These are phyloP conservation scores for Drosophila falleni DNA, from an alignment of 2,888 invertebrate species.

Conservation along the genomic window DNA sequence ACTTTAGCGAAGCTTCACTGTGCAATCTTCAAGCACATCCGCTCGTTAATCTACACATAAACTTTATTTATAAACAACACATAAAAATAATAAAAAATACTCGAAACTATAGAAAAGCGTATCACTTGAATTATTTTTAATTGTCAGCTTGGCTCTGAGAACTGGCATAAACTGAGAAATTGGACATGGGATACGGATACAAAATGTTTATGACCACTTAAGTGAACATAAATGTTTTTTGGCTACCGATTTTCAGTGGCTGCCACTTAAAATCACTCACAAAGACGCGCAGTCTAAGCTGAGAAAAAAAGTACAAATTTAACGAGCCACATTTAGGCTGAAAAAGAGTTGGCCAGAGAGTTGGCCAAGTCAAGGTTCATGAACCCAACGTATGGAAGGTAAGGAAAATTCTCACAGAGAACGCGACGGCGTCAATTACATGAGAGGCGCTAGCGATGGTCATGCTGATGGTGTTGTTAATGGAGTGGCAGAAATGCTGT, in stretches of 20 bases:
- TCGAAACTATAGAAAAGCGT: constrained; percentile 28
- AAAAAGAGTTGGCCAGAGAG: constrained; percentile 26
- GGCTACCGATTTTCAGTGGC: constrained; percentile 65
- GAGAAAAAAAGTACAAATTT: constrained; percentile 48
- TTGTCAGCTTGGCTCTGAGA: constrained; percentile 21
- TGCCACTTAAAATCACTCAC: constrained; percentile 62
- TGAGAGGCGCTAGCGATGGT: constrained; percentile 50
- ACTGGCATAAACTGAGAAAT: constrained; percentile 20
- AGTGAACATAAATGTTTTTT: constrained; percentile 57
- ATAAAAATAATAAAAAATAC: constrained; percentile 1
- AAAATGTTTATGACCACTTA: constrained; percentile 63
- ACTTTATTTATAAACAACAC: constrained; percentile 2
- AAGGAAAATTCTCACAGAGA: constrained; percentile 45
- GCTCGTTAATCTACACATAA: constrained; percentile 27
- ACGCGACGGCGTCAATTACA: constrained; percentile 73
- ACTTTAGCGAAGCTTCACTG: not conserved
- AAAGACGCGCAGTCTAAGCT: constrained; percentile 48
- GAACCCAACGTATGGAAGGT: constrained; percentile 49
- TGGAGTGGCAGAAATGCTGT: constrained; percentile 20
- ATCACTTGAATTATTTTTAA: constrained; percentile 38
- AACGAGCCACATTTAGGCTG: constrained; percentile 49
- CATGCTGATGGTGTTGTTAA: constrained; percentile 22
- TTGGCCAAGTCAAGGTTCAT: constrained; percentile 64
- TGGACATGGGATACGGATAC: constrained; percentile 10
- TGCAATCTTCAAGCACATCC: constrained; percentile 18